These are phyloP conservation scores for Nasua narica DNA, from an alignment of 2,797 vertebrate genomes.

Conservation along the genomic window DNA sequence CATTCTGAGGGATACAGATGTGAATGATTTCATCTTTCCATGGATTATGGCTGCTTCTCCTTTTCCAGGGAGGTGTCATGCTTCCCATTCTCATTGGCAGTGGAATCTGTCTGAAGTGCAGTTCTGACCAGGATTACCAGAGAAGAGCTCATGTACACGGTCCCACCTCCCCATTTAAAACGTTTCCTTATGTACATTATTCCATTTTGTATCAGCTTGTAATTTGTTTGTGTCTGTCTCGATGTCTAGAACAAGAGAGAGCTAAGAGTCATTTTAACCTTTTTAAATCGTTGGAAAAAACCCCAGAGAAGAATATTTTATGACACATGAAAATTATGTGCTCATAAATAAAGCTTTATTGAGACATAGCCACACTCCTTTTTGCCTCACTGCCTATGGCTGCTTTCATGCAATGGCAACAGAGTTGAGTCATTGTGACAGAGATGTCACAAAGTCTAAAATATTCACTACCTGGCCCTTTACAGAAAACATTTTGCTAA, in stretches of 20 bases:
- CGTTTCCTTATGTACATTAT: fast-evolving
- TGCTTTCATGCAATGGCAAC: fast-evolving
- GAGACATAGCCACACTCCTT: not conserved
- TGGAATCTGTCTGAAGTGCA: fast-evolving
- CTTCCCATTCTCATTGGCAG: fast-evolving
- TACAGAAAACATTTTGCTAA: not conserved
- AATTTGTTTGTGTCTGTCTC: not conserved
- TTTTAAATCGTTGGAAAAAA: not conserved
- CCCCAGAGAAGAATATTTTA: not conserved
- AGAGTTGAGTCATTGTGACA: not conserved
- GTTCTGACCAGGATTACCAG: not conserved
- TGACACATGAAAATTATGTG: not conserved
- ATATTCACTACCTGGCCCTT: not conserved
- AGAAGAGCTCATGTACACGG: fast-evolving
- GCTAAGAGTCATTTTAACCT: not conserved
- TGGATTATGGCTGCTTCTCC: not conserved
- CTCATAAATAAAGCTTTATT: not conserved
- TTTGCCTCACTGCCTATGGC: not conserved
- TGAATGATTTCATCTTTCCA: not conserved
- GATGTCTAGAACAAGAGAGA: not conserved
- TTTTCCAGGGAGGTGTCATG: fast-evolving
- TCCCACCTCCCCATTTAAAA: not conserved
- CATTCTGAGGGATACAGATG: not conserved
- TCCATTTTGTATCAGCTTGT: not conserved
- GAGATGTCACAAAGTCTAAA: not conserved